Percentiles rank a stretch among this genome's conserved stretches.
phyloP scores from a whole-genome alignment of 1,140 invertebrate species.

The Listronotus bonariensis region DNA sequence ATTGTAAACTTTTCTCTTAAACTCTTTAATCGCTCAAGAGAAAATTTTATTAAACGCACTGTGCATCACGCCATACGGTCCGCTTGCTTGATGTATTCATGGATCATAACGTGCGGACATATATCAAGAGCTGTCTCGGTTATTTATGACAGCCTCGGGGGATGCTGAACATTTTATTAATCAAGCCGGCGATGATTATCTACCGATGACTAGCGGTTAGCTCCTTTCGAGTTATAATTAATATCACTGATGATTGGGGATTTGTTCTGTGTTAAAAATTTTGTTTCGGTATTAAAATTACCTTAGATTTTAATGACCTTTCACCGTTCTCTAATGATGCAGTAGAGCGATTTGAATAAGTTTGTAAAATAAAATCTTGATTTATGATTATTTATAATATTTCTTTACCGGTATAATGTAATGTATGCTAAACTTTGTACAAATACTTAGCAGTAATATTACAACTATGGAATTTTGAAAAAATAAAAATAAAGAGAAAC shows the following conservation, averaged over 20 bases:
- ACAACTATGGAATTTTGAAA: too few species aligned
- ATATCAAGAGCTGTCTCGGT: conserved; percentile 49
- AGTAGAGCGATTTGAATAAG: too few species aligned
- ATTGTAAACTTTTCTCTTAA: too few species aligned
- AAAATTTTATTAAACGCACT: conserved; percentile 34
- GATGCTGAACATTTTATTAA: conserved; percentile 45
- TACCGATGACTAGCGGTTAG: conserved; percentile 39
- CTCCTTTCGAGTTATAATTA: conserved; percentile 33
- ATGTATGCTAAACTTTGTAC: too few species aligned
- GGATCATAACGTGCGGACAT: conserved; percentile 49
- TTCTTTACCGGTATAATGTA: too few species aligned
- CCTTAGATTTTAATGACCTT: too few species aligned
- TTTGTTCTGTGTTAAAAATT: conserved; percentile 28
- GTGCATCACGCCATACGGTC: conserved; percentile 36
- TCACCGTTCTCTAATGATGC: too few species aligned
- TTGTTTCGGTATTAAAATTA: conserved; percentile 15
- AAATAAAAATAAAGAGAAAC: too few species aligned
- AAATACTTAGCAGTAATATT: too few species aligned
- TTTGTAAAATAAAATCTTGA: too few species aligned
- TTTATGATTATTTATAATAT: too few species aligned
- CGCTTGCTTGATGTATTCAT: conserved; percentile 47
- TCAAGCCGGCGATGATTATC: conserved; percentile 43
- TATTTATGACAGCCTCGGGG: conserved; percentile 45
- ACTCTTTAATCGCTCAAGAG: conserved; percentile 1
- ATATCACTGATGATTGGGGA: conserved; percentile 34